Evolutionary conservation across 2,888 invertebrate genomes (phyloP).

Genomic region (Coremacera marginata): DNA sequence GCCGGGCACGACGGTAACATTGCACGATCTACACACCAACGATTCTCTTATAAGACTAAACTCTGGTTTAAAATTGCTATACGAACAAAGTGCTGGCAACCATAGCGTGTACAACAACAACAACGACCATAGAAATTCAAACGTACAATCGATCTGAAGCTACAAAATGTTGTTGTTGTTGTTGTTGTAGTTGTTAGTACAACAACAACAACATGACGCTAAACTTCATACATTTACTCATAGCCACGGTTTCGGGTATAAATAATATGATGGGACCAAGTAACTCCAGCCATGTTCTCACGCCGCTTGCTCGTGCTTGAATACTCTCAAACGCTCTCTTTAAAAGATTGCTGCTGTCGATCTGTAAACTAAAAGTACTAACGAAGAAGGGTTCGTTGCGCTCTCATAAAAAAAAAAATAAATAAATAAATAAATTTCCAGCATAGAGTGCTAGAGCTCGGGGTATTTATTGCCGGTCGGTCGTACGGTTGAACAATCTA

Average conservation of each 20-base stretch:
- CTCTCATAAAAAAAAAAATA: slow-evolving; percentile 7
- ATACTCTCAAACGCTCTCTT: background rate
- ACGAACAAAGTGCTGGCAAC: slow-evolving; percentile 53
- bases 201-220: slow-evolving; percentile 27
- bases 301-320: slow-evolving; percentile 1
- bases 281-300: slow-evolving; percentile 8
- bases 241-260: slow-evolving; percentile 29
- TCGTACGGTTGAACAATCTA: background rate
- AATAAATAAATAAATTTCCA: background rate
- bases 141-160: slow-evolving; percentile 43
- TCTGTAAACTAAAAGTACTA: background rate
- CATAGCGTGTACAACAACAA: slow-evolving; percentile 16
- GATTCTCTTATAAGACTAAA: slow-evolving; percentile 67
- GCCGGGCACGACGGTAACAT: slow-evolving; percentile 22
- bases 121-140: slow-evolving; percentile 39
- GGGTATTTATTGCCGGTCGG: background rate
- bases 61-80: slow-evolving; percentile 58
- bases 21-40: slow-evolving; percentile 58
- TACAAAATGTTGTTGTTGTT: slow-evolving; percentile 22
- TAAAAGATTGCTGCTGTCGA: no score
- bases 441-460: background rate
- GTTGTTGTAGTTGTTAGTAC: slow-evolving; percentile 18
- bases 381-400: slow-evolving; percentile 35
- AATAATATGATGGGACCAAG: slow-evolving; percentile 31
- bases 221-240: slow-evolving; percentile 6